Conservation (phyloP, 2,113 vertebrate species). For the Dryoscopus gambensis region DNA sequence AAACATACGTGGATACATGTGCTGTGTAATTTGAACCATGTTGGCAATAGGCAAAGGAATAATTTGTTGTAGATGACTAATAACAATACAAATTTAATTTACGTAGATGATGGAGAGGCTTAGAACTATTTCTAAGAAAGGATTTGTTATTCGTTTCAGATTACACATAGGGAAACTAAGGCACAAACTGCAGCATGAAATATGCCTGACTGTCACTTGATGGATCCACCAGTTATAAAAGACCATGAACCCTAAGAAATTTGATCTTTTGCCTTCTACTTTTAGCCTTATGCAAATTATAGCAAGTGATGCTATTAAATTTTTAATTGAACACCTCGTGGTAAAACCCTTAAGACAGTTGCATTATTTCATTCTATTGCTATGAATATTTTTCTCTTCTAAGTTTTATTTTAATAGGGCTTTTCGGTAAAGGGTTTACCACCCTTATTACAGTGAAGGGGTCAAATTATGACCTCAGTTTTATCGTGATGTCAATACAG, state of each 20-base stretch:
- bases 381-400: background rate
- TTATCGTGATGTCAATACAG: background rate
- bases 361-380: background rate
- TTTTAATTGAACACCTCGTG: background rate
- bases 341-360: background rate
- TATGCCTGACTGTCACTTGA: background rate
- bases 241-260: background rate
- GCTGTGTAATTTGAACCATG: background rate
- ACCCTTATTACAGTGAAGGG: background rate
- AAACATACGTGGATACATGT: background rate
- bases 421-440: background rate
- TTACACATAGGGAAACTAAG: background rate
- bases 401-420: background rate
- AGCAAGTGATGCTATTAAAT: background rate
- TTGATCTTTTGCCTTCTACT: background rate
- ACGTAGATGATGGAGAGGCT: background rate
- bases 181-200: background rate
- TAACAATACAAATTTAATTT: background rate
- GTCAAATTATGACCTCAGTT: background rate
- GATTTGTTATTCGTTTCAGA: background rate
- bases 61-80: background rate
- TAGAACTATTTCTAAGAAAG: background rate
- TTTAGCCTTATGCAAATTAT: background rate
- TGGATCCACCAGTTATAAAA: background rate
- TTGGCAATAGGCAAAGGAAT: background rate